Percentiles rank a stretch among this genome's conserved stretches.
phyloP scores from a whole-genome alignment of 1,140 invertebrate genomes.

The Propsilocerus akamusi region DNA sequence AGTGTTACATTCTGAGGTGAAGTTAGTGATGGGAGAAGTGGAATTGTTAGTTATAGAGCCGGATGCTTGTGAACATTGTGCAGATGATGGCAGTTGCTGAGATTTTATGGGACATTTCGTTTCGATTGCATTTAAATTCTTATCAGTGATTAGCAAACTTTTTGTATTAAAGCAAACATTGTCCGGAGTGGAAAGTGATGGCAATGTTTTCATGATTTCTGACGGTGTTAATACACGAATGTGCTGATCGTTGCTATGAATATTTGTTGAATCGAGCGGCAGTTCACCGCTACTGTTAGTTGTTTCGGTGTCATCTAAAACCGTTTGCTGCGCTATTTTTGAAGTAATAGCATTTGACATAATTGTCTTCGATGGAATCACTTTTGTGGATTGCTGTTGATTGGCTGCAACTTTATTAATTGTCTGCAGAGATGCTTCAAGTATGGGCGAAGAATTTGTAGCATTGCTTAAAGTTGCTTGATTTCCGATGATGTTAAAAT shows the following conservation, averaged over 20 bases:
- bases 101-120: constrained; percentile 4
- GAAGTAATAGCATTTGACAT: constrained; percentile 1
- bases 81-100: constrained; percentile 11
- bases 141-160: constrained; percentile 29
- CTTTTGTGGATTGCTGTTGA: not conserved
- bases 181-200: constrained; percentile 50
- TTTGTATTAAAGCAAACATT: constrained; percentile 29
- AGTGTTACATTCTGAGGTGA: constrained; percentile 1
- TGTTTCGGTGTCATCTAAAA: constrained; percentile 8
- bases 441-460: constrained; percentile 20
- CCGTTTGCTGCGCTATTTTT: constrained; percentile 6
- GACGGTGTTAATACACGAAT: constrained; percentile 69
- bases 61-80: constrained; percentile 10
- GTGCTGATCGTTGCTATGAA: constrained; percentile 40
- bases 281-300: constrained; percentile 5
- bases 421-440: constrained; percentile 10
- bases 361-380: not conserved
- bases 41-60: constrained; percentile 8
- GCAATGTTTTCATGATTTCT: constrained; percentile 72
- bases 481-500: constrained; percentile 2
- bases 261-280: constrained; percentile 10
- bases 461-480: not conserved
- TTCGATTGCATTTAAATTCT: constrained; percentile 10
- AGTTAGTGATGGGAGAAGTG: not conserved
- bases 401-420: not conserved